Conservation (phyloP, 2,113 vertebrate genomes). For the Sylvietta virens region DNA sequence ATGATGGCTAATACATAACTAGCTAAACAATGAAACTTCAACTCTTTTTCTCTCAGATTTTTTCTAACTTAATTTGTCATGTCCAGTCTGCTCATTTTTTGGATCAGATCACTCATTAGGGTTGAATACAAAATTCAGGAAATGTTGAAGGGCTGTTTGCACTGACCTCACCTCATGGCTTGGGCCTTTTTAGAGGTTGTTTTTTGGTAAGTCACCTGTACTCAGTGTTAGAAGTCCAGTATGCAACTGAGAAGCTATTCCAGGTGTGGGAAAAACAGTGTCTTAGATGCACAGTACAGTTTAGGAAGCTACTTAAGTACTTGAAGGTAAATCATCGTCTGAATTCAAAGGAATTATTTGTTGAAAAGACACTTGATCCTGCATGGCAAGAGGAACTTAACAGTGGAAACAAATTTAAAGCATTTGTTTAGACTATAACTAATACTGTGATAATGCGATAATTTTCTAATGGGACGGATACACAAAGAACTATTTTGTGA, state of each 20-base stretch:
- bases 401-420: background rate
- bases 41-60: background rate
- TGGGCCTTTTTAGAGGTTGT: background rate
- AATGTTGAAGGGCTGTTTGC: background rate
- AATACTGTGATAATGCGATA: background rate
- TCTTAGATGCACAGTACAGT: background rate
- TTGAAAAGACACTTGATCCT: background rate
- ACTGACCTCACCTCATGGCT: background rate
- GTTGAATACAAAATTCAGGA: background rate
- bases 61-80: background rate
- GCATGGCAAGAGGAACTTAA: background rate
- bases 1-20: background rate
- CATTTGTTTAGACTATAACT: background rate
- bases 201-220: background rate
- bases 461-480: background rate
- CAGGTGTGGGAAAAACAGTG: background rate
- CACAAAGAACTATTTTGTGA: background rate
- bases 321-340: background rate
- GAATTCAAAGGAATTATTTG: background rate
- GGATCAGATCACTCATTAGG: background rate
- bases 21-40: background rate
- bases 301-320: background rate
- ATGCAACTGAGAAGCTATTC: background rate
- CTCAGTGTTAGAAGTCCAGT: background rate
- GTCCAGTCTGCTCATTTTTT: background rate